Conservation (phyloP, 2,888 invertebrate species). For the Xestoiulus laeticollis region DNA sequence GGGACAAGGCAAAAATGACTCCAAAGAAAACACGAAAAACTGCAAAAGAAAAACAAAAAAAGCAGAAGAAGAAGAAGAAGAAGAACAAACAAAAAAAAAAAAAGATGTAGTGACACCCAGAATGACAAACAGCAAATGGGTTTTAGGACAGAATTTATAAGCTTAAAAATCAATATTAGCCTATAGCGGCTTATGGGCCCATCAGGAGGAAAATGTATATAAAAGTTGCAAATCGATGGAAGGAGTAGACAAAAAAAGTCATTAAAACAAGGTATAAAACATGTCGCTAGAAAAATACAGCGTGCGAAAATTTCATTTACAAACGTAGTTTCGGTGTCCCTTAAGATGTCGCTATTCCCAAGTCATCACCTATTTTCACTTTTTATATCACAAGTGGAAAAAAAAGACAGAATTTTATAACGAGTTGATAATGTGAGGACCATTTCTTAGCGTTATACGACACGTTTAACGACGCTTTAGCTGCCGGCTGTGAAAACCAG, state of each 20-base stretch:
- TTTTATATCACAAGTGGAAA: background rate
- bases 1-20: slow-evolving; percentile 19
- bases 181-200: background rate
- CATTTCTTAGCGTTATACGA: too few species aligned
- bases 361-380: background rate
- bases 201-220: background rate
- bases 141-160: slow-evolving; percentile 20
- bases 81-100: background rate
- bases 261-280: background rate
- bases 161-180: slow-evolving; percentile 26
- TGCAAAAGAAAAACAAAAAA: background rate
- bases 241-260: background rate
- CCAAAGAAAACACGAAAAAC: slow-evolving; percentile 16
- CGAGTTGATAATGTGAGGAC: background rate
- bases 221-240: background rate
- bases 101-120: background rate
- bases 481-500: too few species aligned
- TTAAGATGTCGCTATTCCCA: background rate
- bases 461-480: too few species aligned
- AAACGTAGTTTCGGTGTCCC: background rate
- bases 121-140: slow-evolving; percentile 26
- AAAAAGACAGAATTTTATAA: background rate
- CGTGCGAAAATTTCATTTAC: background rate
- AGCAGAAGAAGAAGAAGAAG: background rate
- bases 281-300: background rate